Conservation (phyloP, 2,797 vertebrate genomes). For the Rhinoraja longicauda region DNA sequence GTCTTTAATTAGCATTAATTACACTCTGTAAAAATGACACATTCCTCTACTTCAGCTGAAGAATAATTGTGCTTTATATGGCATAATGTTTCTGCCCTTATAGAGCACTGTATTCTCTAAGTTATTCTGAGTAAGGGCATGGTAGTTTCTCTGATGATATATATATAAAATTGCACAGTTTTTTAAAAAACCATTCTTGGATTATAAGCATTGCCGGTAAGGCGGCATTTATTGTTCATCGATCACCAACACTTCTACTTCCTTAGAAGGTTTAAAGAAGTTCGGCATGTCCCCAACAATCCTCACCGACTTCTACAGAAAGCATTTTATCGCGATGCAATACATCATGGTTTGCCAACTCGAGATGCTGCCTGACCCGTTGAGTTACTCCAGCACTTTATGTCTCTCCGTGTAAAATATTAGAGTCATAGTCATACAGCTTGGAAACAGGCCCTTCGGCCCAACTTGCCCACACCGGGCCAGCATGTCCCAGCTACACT, state of each 20-base stretch:
- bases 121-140: background rate
- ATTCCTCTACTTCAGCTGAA: background rate
- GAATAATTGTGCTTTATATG: conserved; percentile 1
- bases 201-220: background rate
- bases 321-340: too few species aligned
- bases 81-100: background rate
- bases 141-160: background rate
- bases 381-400: too few species aligned
- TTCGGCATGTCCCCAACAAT: too few species aligned
- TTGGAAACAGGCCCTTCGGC: too few species aligned
- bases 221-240: background rate
- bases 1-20: conserved; percentile 2
- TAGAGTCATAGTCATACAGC: too few species aligned
- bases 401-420: too few species aligned
- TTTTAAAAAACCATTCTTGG: background rate
- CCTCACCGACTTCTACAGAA: too few species aligned
- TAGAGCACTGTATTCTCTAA: background rate
- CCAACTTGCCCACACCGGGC: too few species aligned
- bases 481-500: too few species aligned
- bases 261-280: too few species aligned
- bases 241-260: background rate
- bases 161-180: background rate
- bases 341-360: too few species aligned
- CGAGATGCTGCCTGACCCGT: too few species aligned
- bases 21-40: background rate